Evolutionary conservation across 2,113 vertebrate species (phyloP).

Genomic region (Amphiprion percula): DNA sequence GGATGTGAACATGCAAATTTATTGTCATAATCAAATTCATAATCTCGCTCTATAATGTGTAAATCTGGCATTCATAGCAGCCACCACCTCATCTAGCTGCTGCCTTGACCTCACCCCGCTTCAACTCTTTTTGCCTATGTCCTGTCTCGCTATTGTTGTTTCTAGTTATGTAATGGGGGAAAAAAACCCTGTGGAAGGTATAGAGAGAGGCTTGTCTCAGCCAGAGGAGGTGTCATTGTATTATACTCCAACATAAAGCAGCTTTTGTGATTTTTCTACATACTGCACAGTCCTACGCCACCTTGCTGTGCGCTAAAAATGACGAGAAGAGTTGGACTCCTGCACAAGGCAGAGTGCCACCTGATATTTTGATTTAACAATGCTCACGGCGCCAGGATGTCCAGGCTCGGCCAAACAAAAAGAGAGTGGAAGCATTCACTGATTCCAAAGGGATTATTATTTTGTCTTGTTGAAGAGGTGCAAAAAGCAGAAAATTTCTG

Average conservation of each 20-base stretch:
- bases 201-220: background rate
- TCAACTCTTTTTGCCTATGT: background rate
- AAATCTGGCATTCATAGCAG: constrained; percentile 25
- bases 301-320: constrained; percentile 43
- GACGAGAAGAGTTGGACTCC: constrained; percentile 11
- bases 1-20: background rate
- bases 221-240: background rate
- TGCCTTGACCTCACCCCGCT: constrained; percentile 18
- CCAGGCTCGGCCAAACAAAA: constrained; percentile 49
- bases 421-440: constrained; percentile 22
- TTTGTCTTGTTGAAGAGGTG: constrained; percentile 48
- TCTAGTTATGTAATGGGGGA: constrained; percentile 18
- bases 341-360: constrained; percentile 28
- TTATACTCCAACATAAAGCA: background rate
- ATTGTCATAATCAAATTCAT: background rate
- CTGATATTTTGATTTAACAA: constrained; percentile 48
- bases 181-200: background rate
- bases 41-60: constrained; percentile 2
- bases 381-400: constrained; percentile 39
- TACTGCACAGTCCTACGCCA: background rate
- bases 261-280: constrained; percentile 14
- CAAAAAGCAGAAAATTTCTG: constrained; percentile 49
- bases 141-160: constrained; percentile 9
- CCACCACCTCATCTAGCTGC: background rate
- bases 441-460: constrained; percentile 57